Evolutionary conservation across 2,113 vertebrate genomes (phyloP), one percentile per base, ranked within the genome.

Genomic region (Balaeniceps rex): DNA sequence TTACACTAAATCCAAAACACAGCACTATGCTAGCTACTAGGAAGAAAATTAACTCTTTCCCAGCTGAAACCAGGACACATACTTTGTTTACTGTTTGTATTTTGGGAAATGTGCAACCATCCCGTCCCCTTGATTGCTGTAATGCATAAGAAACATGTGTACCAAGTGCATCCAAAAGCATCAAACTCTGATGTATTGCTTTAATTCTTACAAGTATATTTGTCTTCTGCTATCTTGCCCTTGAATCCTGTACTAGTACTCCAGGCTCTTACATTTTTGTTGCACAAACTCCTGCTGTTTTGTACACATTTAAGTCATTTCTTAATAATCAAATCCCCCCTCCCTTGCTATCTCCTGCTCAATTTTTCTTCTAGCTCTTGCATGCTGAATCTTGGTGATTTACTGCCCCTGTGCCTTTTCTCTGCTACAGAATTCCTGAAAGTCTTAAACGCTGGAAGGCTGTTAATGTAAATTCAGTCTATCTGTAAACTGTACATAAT

Each of bases 401-500:
- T 83, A 33, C 31, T 85, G 78, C 54, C 19, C 25, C 3, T 29
- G 4, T 68, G 13, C 42, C n/a, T 92, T 63, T 17, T 52, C 34
- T 79, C 25, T 76, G 25, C 66, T 54, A 49, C 38, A 54, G 6
- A 63, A 68, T 55, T 94, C 47, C 80, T 82, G 46, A 87, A 94
- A 71, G 9, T 82, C 52, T 94, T 91, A 95, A 94, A 68, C 95
- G 66, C 64, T 90, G 94, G 80, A 95, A 97, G 90, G 90, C 78
- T 91, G 57, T 92, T 97, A 86, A 90, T 90, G 70, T 90, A 95
- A 95, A 97, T 96, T 93, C 51, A 80, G 11, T 77, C 44, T 60
- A 4, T 54, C n/a, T 89, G 29, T 79, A 79, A 87, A 75, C 28
- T 54, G 34, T 75, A 46, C n/a, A 26, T 33, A 70, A 46, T 81